Percentiles rank a stretch among this genome's conserved stretches.
Evolutionary conservation across 23 tunicate genomes (phyloP).

Genomic region (Halocynthia roretzi): DNA sequence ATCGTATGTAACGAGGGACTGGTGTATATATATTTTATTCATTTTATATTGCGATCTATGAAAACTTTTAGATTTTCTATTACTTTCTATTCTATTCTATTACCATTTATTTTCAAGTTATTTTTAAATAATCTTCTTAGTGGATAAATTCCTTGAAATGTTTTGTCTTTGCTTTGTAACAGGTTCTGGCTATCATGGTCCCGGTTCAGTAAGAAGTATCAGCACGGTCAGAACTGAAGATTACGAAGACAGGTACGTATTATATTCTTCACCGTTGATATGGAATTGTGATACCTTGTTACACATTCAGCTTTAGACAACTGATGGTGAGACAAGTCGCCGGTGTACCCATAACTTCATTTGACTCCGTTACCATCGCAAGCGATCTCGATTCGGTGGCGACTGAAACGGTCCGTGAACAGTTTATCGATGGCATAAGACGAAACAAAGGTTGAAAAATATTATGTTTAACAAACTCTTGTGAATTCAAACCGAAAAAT

Average conservation of each 20-base stretch:
- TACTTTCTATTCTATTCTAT: too few relatives aligned
- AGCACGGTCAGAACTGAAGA: constrained; percentile 28
- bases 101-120: too few relatives aligned
- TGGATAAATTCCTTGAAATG: too few relatives aligned
- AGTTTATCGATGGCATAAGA: constrained; percentile 7
- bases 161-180: too few relatives aligned
- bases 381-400: constrained; percentile 26
- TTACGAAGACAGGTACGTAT: constrained; percentile 20
- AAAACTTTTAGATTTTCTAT: too few relatives aligned
- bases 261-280: not conserved
- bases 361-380: constrained; percentile 21
- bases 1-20: too few relatives aligned
- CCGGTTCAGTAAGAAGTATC: constrained; percentile 19
- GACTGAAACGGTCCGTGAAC: constrained; percentile 20
- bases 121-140: too few relatives aligned
- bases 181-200: not conserved
- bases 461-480: too few relatives aligned
- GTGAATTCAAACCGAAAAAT: too few relatives aligned
- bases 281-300: not conserved
- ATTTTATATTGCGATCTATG: too few relatives aligned
- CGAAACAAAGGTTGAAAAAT: not conserved
- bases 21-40: too few relatives aligned
- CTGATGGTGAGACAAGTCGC: constrained; percentile 20
- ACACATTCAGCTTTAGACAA: constrained; percentile 3
- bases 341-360: constrained; percentile 25